Conservation (phyloP, 2,888 invertebrate genomes). For the Ichneumoninae sp. region DNA sequence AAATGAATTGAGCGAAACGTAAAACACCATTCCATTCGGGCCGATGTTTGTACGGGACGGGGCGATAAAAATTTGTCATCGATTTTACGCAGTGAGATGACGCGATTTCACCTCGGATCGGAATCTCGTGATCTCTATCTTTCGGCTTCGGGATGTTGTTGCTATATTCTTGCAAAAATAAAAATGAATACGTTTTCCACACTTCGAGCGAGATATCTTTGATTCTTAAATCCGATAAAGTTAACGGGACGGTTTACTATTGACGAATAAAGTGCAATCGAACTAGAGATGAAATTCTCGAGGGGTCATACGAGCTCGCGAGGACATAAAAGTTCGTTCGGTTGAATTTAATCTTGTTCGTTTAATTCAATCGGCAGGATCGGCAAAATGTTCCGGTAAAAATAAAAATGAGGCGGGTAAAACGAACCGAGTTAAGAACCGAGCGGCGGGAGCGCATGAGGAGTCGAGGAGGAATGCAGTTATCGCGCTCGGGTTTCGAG, state of each 20-base stretch:
- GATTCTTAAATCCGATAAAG: constrained; percentile 33
- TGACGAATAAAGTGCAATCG: constrained; percentile 42
- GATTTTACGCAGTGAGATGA: neutral
- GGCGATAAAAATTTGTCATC: constrained; percentile 11
- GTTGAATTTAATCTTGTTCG: constrained; percentile 38
- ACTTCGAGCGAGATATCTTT: constrained; percentile 25
- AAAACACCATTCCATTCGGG: neutral
- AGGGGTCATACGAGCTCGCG: neutral
- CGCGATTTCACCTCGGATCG: constrained; percentile 4
- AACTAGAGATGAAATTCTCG: constrained; percentile 41
- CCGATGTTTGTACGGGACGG: neutral
- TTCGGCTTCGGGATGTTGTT: neutral
- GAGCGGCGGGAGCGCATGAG: neutral
- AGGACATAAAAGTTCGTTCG: constrained; percentile 37
- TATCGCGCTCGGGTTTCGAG: constrained; percentile 57
- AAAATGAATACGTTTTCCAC: neutral
- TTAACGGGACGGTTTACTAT: neutral
- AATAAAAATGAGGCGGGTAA: constrained; percentile 10
- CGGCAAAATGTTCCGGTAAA: neutral
- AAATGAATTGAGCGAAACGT: neutral
- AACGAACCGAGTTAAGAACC: neutral
- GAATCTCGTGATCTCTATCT: neutral
- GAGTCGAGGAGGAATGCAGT: constrained; percentile 58
- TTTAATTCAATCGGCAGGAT: constrained; percentile 25
- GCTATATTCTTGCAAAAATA: neutral